Conservation (phyloP, 2,797 vertebrate genomes). For the Notoglanidium macrostoma region DNA sequence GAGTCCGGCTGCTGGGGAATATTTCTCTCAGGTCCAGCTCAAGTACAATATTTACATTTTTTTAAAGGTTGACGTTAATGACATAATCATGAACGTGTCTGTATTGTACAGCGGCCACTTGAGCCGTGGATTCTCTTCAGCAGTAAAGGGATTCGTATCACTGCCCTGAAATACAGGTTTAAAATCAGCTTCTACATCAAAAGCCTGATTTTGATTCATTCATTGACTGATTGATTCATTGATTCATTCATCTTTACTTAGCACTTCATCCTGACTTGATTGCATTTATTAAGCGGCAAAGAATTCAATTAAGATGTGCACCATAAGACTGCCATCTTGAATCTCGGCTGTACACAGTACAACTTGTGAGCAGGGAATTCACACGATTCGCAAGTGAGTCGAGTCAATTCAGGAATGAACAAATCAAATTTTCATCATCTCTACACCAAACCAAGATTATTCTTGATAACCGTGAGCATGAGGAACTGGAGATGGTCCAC, state of each 20-base stretch:
- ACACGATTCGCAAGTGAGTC: background rate
- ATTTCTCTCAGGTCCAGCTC: constrained; percentile 30
- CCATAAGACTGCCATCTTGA: background rate
- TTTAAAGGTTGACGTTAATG: background rate
- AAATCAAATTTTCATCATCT: background rate
- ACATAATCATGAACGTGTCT: background rate
- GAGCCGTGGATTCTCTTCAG: constrained; percentile 53
- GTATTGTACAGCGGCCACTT: background rate
- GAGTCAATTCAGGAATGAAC: constrained; percentile 1
- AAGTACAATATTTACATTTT: constrained; percentile 61
- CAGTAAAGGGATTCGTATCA: constrained; percentile 43
- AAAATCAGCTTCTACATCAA: constrained; percentile 7
- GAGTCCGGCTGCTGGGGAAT: constrained; percentile 47
- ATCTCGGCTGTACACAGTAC: background rate
- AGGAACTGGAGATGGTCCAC: background rate
- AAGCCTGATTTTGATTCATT: constrained; percentile 12
- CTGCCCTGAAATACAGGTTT: constrained; percentile 26
- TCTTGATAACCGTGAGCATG: background rate
- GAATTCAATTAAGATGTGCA: background rate
- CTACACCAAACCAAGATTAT: background rate
- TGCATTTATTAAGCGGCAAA: background rate
- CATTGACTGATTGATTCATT: background rate
- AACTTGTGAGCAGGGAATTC: background rate
- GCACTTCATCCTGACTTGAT: constrained; percentile 1
- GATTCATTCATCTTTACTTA: background rate